phyloP scores from a whole-genome alignment of 1,140 invertebrate species.

The Brachystomella parvula region DNA sequence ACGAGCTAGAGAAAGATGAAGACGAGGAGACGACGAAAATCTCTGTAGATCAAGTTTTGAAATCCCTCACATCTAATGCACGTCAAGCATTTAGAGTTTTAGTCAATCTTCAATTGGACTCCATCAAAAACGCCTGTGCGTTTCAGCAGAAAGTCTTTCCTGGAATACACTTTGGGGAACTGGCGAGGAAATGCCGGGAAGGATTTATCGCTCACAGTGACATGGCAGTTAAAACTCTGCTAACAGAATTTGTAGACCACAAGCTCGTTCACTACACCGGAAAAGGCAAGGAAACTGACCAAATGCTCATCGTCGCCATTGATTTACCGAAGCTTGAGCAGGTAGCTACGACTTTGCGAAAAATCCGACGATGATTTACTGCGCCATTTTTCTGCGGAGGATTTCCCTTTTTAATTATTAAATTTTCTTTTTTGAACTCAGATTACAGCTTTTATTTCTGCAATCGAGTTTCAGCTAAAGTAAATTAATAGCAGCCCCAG shows the following conservation, averaged over 20 bases:
- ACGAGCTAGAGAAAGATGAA: conserved; percentile 7
- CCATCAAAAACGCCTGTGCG: conserved; percentile 10
- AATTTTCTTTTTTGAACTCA: no score
- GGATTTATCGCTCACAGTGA: conserved; percentile 30
- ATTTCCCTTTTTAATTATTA: no score
- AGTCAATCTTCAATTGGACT: conserved; percentile 24
- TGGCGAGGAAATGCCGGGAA: conserved; percentile 26
- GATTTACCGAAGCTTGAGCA: no score
- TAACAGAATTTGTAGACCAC: conserved; percentile 35
- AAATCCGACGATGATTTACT: no score
- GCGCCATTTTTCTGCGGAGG: no score
- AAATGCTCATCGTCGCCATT: not conserved
- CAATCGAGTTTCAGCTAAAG: no score
- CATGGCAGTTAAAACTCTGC: conserved; percentile 13
- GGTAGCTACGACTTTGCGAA: no score
- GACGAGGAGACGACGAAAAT: conserved; percentile 17
- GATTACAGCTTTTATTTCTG: no score
- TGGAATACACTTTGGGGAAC: conserved; percentile 26
- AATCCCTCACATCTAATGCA: conserved; percentile 32
- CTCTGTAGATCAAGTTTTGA: conserved; percentile 28
- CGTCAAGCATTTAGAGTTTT: conserved; percentile 28
- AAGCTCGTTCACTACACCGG: conserved; percentile 25
- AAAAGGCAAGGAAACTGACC: conserved; percentile 16
- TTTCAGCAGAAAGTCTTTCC: conserved; percentile 18
- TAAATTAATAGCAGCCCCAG: no score